phyloP scores from a whole-genome alignment of 2,797 vertebrate genomes.

The Dicrostonyx torquatus region DNA sequence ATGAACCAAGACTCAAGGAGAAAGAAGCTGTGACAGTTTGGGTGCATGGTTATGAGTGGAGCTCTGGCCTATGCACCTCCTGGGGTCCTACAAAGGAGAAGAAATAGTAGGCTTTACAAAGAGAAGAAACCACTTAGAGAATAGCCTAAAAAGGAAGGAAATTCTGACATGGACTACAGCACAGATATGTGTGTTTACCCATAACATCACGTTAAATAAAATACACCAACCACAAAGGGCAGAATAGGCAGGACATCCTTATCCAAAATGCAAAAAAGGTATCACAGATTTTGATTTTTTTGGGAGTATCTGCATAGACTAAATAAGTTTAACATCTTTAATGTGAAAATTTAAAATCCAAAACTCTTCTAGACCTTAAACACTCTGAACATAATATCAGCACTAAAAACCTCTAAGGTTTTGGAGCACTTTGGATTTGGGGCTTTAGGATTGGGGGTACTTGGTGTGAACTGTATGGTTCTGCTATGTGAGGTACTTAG shows the following conservation, averaged over 20 bases:
- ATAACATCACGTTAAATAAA: background rate
- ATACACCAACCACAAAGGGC: background rate
- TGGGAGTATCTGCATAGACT: background rate
- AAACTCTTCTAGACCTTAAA: background rate
- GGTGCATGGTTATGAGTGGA: background rate
- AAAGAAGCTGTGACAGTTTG: background rate
- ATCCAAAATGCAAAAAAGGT: background rate
- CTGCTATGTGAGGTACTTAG: background rate
- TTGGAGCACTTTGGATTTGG: background rate
- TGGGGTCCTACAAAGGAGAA: background rate
- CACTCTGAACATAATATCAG: background rate
- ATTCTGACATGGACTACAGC: background rate
- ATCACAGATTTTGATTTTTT: background rate
- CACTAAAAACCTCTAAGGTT: background rate
- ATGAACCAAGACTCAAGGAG: background rate
- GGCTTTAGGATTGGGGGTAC: background rate
- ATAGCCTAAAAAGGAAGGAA: background rate
- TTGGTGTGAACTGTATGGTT: background rate
- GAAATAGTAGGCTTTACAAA: background rate
- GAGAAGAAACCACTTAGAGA: background rate
- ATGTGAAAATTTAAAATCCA: background rate
- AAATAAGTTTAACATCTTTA: background rate
- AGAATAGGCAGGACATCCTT: background rate
- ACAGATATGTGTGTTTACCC: background rate
- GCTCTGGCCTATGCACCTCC: rapidly evolving